A percentile compares a stretch with the other conserved stretches of the same genome.
Conservation (phyloP, 1,140 invertebrate species). For the Euborellia annulipes region DNA sequence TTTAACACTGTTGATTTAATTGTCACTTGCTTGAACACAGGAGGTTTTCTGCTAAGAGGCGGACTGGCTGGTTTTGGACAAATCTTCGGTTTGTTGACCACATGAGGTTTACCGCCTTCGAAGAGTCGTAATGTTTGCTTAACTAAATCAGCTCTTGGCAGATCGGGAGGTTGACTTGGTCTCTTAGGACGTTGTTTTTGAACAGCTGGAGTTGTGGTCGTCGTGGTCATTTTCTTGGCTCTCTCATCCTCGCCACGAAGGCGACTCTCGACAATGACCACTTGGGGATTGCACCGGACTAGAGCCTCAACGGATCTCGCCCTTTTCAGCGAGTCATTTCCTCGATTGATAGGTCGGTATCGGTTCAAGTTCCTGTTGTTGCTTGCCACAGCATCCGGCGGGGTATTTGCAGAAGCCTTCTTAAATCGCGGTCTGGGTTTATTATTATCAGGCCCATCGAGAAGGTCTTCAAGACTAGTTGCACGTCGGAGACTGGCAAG, state of each 20-base stretch:
- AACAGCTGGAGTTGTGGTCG: constrained; percentile 19
- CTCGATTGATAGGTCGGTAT: constrained; percentile 15
- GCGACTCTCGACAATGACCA: constrained; percentile 27
- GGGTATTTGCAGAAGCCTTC: too few relatives aligned
- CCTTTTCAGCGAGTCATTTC: constrained; percentile 54
- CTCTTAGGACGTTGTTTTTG: constrained; percentile 16
- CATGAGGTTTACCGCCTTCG: too few relatives aligned
- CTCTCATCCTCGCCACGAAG: constrained; percentile 9
- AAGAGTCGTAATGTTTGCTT: constrained; percentile 70
- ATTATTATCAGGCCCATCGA: too few relatives aligned
- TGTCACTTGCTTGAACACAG: too few relatives aligned
- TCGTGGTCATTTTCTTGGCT: constrained; percentile 12
- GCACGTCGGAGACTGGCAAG: constrained; percentile 53
- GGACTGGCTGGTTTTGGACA: constrained; percentile 16
- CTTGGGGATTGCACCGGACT: constrained; percentile 37
- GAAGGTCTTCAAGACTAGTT: constrained; percentile 65
- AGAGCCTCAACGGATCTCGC: constrained; percentile 70
- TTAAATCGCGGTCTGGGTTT: too few relatives aligned
- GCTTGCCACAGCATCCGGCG: too few relatives aligned
- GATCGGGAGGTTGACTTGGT: too few relatives aligned
- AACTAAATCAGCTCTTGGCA: constrained; percentile 70
- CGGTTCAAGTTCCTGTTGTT: too few relatives aligned
- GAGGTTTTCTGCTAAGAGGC: constrained; percentile 12
- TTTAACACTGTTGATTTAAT: too few relatives aligned
- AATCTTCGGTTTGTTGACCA: constrained; percentile 14